Conservation (phyloP, 2,888 invertebrate species). For the Yponomeuta cagnagella region DNA sequence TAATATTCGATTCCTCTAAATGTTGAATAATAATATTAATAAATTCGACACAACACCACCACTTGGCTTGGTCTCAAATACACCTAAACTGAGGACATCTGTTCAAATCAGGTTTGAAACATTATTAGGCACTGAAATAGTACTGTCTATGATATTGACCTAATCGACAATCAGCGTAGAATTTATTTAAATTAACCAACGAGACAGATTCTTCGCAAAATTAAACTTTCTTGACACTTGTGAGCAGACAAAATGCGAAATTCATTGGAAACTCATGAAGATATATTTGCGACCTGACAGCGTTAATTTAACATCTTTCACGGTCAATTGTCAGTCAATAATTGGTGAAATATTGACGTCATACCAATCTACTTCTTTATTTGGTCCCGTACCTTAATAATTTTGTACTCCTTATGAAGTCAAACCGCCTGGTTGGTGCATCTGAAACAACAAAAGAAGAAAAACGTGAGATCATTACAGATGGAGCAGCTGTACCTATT, state of each 20-base stretch:
- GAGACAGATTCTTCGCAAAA: neutral
- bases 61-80: too few species aligned
- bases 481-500: too few species aligned
- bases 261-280: conserved; percentile 35
- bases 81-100: too few species aligned
- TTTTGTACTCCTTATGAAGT: conserved; percentile 50
- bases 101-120: too few species aligned
- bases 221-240: neutral
- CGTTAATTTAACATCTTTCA: conserved; percentile 31
- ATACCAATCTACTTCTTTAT: neutral
- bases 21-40: too few species aligned
- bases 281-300: conserved; percentile 35
- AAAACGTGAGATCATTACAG: neutral
- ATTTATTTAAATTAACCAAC: neutral
- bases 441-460: conserved; percentile 50
- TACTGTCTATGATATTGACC: too few species aligned
- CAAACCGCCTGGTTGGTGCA: conserved; percentile 44
- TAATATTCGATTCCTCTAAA: too few species aligned
- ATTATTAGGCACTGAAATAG: too few species aligned
- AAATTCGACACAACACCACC: too few species aligned
- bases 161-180: too few species aligned
- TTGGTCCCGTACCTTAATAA: conserved; percentile 51
- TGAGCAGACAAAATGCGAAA: conserved; percentile 26
- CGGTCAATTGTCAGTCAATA: conserved; percentile 36
- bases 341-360: conserved; percentile 2